Conservation (phyloP, 2,888 invertebrate species). For the Digitonthophagus gazella region DNA sequence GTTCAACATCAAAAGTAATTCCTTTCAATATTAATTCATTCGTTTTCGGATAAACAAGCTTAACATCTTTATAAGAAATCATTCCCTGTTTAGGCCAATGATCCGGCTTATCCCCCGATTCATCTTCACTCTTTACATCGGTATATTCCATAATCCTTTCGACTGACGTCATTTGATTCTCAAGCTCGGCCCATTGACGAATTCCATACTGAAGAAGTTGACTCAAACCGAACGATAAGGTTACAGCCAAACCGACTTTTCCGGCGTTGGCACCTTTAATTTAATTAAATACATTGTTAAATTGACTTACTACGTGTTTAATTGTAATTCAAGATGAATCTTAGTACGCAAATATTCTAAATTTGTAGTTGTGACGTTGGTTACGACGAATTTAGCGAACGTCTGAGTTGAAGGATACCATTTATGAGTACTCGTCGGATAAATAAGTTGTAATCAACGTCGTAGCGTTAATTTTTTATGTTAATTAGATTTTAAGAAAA, state of each 20-base stretch:
- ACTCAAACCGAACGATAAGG: constrained; percentile 71
- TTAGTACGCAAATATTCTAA: neutral
- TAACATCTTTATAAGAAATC: constrained; percentile 66
- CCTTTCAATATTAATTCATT: constrained; percentile 72
- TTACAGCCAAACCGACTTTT: constrained; percentile 76
- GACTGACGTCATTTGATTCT: constrained; percentile 84
- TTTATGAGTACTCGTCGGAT: too few species aligned
- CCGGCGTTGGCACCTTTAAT: constrained; percentile 54
- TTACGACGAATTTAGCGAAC: neutral
- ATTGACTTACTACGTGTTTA: neutral
- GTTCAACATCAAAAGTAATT: constrained; percentile 63
- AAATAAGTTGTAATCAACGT: too few species aligned
- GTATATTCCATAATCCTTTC: constrained; percentile 64
- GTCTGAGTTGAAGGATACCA: neutral
- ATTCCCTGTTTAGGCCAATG: constrained; percentile 72
- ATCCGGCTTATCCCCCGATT: constrained; percentile 48
- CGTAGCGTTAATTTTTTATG: too few species aligned
- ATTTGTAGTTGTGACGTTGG: neutral
- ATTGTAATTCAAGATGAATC: neutral
- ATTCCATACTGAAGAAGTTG: constrained; percentile 64
- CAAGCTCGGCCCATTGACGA: constrained; percentile 83
- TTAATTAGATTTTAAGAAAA: too few species aligned
- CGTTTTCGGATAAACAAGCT: constrained; percentile 67
- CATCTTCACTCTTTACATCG: constrained; percentile 50
- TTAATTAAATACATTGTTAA: neutral